These are phyloP conservation scores for Arnoldichthys spilopterus DNA, from an alignment of 2,797 vertebrate genomes.

Conservation along the genomic window DNA sequence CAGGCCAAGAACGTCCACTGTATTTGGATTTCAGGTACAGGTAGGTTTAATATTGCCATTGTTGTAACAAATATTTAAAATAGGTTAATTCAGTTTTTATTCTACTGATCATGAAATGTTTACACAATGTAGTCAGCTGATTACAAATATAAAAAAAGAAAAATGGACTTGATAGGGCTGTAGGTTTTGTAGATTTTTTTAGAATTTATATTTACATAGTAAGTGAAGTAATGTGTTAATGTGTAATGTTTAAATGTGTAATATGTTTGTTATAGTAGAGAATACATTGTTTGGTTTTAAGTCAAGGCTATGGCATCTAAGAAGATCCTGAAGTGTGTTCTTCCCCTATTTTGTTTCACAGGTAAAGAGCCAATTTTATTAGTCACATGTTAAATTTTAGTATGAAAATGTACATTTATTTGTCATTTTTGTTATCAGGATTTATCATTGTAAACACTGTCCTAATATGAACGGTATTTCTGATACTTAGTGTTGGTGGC, in stretches of 20 bases:
- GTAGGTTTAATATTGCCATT: neutral
- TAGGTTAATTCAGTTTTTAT: too few species aligned
- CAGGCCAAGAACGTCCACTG: neutral
- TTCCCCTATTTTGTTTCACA: neutral
- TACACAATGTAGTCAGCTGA: neutral
- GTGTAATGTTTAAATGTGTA: too few species aligned
- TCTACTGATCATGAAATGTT: neutral
- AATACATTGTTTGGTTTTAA: neutral
- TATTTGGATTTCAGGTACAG: neutral
- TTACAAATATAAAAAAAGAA: neutral
- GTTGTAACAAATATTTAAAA: neutral
- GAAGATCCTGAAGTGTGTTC: neutral
- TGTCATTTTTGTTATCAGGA: neutral
- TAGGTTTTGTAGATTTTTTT: too few species aligned
- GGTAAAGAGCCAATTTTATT: slow-evolving; percentile 20
- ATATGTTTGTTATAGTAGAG: neutral
- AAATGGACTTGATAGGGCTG: too few species aligned
- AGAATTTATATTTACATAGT: too few species aligned
- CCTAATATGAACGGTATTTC: neutral
- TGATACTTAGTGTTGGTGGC: slow-evolving; percentile 37
- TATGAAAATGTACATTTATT: neutral
- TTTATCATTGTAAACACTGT: neutral
- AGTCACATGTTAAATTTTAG: neutral
- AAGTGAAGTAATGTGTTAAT: neutral
- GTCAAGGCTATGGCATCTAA: slow-evolving; percentile 2